Evolutionary conservation across 1,140 invertebrate genomes (phyloP).

Genomic region (Drosophila simulans): DNA sequence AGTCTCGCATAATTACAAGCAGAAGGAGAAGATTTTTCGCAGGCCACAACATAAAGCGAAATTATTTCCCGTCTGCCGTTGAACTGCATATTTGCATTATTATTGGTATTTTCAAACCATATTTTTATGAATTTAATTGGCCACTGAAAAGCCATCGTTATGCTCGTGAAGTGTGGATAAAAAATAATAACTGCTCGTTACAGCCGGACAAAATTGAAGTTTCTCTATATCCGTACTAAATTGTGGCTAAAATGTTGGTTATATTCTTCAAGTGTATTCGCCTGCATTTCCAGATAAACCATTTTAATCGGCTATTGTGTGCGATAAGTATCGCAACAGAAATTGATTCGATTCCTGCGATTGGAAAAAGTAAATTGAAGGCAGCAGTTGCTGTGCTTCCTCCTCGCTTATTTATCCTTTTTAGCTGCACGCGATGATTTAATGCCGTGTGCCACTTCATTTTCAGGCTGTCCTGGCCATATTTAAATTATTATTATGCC

Average conservation of each 20-base stretch:
- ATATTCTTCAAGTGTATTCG: background rate
- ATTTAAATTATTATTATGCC: slow-evolving; percentile 80
- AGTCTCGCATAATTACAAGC: slow-evolving; percentile 71
- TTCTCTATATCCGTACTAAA: background rate
- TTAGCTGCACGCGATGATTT: slow-evolving; percentile 80
- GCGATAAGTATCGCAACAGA: slow-evolving; percentile 28
- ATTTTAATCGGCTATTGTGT: slow-evolving; percentile 34
- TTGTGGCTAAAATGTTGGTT: background rate
- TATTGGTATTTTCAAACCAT: slow-evolving; percentile 8
- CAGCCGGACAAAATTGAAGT: background rate
- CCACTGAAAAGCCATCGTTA: background rate
- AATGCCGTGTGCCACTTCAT: slow-evolving; percentile 79
- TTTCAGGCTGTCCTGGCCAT: slow-evolving; percentile 57
- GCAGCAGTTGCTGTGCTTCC: slow-evolving; percentile 24
- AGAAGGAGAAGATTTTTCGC: slow-evolving; percentile 43
- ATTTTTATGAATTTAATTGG: slow-evolving; percentile 7
- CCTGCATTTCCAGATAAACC: slow-evolving; percentile 5
- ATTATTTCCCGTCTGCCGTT: slow-evolving; percentile 21
- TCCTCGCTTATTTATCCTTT: slow-evolving; percentile 65
- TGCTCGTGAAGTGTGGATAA: background rate
- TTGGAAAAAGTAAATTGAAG: slow-evolving; percentile 48
- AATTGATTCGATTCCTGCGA: slow-evolving; percentile 34
- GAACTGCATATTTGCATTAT: slow-evolving; percentile 15
- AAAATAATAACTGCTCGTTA: too few species aligned
- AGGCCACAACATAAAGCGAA: slow-evolving; percentile 44